phyloP scores from a whole-genome alignment of 2,888 invertebrate genomes.

The Zeuzera pyrina region DNA sequence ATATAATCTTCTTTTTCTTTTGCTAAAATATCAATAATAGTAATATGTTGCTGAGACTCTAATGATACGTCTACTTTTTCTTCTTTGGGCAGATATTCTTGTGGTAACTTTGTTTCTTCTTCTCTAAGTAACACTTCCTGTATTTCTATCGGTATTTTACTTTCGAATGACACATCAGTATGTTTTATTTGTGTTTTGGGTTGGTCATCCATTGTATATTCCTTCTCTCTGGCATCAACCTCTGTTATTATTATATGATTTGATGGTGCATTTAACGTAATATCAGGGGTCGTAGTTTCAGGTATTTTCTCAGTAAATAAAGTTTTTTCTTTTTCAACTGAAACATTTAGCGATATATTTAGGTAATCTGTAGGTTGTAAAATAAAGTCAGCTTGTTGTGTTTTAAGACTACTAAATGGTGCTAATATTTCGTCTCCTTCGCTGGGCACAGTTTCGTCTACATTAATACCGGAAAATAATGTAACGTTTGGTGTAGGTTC shows the following conservation, averaged over 20 bases:
- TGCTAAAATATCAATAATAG: slow-evolving; percentile 30
- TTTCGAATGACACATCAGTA: slow-evolving; percentile 24
- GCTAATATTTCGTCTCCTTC: slow-evolving; percentile 33
- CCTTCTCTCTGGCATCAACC: slow-evolving; percentile 58
- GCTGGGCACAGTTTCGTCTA: slow-evolving; percentile 33
- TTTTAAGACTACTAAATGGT: slow-evolving; percentile 24
- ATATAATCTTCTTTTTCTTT: slow-evolving; percentile 40
- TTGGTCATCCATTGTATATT: slow-evolving; percentile 26
- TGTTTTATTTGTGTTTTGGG: slow-evolving; percentile 16
- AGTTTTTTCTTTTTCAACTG: slow-evolving; percentile 35
- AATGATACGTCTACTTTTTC: slow-evolving; percentile 24
- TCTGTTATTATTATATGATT: slow-evolving; percentile 72
- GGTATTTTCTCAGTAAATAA: slow-evolving; percentile 22
- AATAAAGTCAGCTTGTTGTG: slow-evolving; percentile 42
- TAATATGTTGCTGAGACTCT: slow-evolving; percentile 39
- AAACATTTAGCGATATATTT: slow-evolving; percentile 30
- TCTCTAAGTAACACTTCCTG: slow-evolving; percentile 38
- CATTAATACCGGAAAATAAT: slow-evolving; percentile 25
- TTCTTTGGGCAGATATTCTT: slow-evolving; percentile 21
- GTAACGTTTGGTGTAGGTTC: slow-evolving; percentile 9
- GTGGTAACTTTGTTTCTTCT: slow-evolving; percentile 22
- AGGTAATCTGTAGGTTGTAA: slow-evolving; percentile 53
- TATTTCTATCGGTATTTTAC: slow-evolving; percentile 34
- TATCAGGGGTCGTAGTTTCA: slow-evolving; percentile 22
- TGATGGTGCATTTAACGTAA: slow-evolving; percentile 33